phyloP scores from a whole-genome alignment of 2,797 vertebrate species.

The Gallinago stenura region DNA sequence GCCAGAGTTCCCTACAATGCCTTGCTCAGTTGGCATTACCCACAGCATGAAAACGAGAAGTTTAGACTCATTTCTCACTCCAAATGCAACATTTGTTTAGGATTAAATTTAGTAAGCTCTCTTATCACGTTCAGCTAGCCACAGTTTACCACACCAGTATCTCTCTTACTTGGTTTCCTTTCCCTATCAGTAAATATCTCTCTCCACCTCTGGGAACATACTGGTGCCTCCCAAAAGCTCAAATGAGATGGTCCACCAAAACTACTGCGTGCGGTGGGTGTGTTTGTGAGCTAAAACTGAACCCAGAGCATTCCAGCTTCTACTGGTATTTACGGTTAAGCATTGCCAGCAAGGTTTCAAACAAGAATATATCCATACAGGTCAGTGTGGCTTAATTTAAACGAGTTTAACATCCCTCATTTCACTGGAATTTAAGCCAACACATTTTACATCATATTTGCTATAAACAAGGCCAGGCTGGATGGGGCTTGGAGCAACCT shows the following conservation, averaged over 20 bases:
- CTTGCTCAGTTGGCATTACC: neutral
- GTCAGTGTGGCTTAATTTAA: neutral
- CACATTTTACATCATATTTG: neutral
- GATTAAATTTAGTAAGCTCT: neutral
- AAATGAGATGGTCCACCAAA: neutral
- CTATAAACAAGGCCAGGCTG: neutral
- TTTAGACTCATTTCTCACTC: neutral
- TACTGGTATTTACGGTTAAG: neutral
- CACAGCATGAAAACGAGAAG: neutral
- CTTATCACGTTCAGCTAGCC: neutral
- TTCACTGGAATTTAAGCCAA: neutral
- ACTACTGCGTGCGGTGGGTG: neutral
- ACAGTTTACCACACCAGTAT: neutral
- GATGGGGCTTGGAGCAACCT: too few relatives aligned
- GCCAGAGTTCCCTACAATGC: neutral
- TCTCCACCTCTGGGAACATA: neutral
- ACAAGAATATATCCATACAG: neutral
- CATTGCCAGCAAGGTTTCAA: neutral
- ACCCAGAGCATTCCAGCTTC: neutral
- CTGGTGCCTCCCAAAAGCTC: neutral
- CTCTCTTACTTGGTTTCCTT: neutral
- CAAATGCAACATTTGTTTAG: neutral
- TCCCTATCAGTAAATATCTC: neutral
- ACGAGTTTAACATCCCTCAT: neutral
- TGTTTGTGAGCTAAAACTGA: neutral